phyloP scores from a whole-genome alignment of 2,888 invertebrate species.

The Melolontha melolontha region DNA sequence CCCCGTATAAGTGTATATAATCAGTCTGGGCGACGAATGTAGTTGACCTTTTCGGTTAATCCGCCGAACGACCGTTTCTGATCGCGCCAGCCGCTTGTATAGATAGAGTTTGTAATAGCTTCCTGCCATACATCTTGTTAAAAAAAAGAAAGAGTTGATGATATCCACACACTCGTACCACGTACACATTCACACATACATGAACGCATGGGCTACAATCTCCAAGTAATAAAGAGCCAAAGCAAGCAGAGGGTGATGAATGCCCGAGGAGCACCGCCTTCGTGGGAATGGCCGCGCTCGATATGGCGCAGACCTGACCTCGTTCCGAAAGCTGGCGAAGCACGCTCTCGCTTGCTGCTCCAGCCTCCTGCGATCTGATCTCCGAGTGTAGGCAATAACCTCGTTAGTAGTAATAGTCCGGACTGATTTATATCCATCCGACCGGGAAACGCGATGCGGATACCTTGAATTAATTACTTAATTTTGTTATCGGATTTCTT shows the following conservation, averaged over 20 bases:
- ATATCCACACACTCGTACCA: slow-evolving; percentile 39
- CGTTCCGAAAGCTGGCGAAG: slow-evolving; percentile 48
- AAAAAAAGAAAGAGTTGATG: slow-evolving; percentile 45
- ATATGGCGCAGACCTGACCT: slow-evolving; percentile 56
- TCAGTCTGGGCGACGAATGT: slow-evolving; percentile 38
- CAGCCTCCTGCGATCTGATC: slow-evolving; percentile 47
- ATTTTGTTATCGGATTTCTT: slow-evolving; percentile 41
- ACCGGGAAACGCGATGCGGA: slow-evolving; percentile 43
- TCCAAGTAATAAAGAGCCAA: slow-evolving; percentile 48
- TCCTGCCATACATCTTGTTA: slow-evolving; percentile 49
- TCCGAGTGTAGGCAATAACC: slow-evolving; percentile 51
- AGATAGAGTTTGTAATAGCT: slow-evolving; percentile 48
- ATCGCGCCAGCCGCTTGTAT: slow-evolving; percentile 46
- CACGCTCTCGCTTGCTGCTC: slow-evolving; percentile 38
- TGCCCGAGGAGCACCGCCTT: slow-evolving; percentile 50
- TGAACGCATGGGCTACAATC: slow-evolving; percentile 45
- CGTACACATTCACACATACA: slow-evolving; percentile 8
- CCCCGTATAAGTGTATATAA: slow-evolving; percentile 25
- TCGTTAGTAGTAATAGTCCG: slow-evolving; percentile 53
- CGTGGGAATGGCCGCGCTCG: slow-evolving; percentile 54
- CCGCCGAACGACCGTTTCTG: slow-evolving; percentile 43
- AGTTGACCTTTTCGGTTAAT: slow-evolving; percentile 52
- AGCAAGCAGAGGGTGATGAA: slow-evolving; percentile 49
- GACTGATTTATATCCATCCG: slow-evolving; percentile 50
- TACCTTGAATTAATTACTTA: slow-evolving; percentile 47